Conservation (phyloP, 1,140 invertebrate genomes). For the Drosophila pruinosa region DNA sequence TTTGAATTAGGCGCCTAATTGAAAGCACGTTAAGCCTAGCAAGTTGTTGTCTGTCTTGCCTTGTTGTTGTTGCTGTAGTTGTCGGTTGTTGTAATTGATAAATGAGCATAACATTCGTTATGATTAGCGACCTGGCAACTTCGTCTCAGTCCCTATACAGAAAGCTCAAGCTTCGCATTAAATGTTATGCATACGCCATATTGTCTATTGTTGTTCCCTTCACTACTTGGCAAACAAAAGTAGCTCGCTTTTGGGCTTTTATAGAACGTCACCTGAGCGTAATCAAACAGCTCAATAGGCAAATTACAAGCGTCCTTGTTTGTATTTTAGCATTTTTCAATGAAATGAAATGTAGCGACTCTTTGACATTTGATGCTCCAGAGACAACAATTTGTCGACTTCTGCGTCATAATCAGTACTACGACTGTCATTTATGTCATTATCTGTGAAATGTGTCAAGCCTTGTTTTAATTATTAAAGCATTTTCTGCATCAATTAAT, state of each 20-base stretch:
- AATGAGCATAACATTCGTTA: slow-evolving; percentile 54
- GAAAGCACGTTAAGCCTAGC: slow-evolving; percentile 49
- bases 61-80: slow-evolving; percentile 14
- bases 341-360: slow-evolving; percentile 43
- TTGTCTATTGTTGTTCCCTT: too few species aligned
- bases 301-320: slow-evolving; percentile 47
- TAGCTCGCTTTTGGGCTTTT: not conserved
- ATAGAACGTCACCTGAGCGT: slow-evolving; percentile 34
- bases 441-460: not conserved
- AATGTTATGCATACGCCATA: slow-evolving; percentile 23
- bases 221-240: not conserved
- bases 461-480: not conserved
- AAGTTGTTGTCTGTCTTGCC: slow-evolving; percentile 12
- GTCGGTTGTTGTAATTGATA: slow-evolving; percentile 61
- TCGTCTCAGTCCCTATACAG: not conserved
- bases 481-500: too few species aligned
- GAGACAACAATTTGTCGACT: slow-evolving; percentile 16
- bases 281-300: slow-evolving; percentile 55
- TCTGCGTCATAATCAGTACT: not conserved
- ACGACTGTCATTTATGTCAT: not conserved
- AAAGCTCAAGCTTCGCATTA: too few species aligned
- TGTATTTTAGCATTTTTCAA: slow-evolving; percentile 30
- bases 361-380: slow-evolving; percentile 59
- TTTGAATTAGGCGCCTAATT: slow-evolving; percentile 54
- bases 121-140: slow-evolving; percentile 40